Evolutionary conservation across 2,797 vertebrate species (phyloP), one percentile per base, ranked within the genome.

Genomic region (Moxostoma hubbsi): DNA sequence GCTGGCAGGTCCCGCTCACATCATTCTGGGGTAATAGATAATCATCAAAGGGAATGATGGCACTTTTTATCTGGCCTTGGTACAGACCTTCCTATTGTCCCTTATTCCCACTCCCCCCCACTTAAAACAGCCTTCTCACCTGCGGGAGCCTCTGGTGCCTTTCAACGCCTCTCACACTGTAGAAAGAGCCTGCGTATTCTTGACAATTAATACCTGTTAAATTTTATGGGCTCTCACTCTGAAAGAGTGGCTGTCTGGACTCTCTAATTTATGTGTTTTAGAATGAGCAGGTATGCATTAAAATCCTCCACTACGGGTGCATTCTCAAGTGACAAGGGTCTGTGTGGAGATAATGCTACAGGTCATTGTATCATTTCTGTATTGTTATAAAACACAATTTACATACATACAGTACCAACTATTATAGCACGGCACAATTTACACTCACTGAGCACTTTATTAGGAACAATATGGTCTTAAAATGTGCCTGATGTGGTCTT

Each of bases 131-230:
- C 90, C 88, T 89, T 90, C 85, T 85, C 90, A 92, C 90, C 90
- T 90, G 92, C 90, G 88, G 62, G 85, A 93, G 90, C 83, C 85
- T 84, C 24, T 87, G 85, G 84, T 89, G 87, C 89, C 90, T 95
- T 92, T 94, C 94, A 93, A 90, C 91, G 66, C 83, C 88, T 91
- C 91, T 93, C 91, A 92, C 91, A 91, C 92, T 83, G 89, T 85
- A 84, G 78, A 87, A 90, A 91, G 91, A 90, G 86, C 91, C 89
- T 81, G 87, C 86, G 89, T 90, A 87, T 88, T 91, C 88, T 90
- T 93, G 94, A 94, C 93, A 94, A 94, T 91, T 94, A 93, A 94
- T 94, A 94, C 92, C 92, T 89, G 89, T 94, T 92, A 91, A 90
- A 86, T 94, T 94, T 94, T 94, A 94, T 93, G 91, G 91, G 78